phyloP scores from a whole-genome alignment of 1,140 invertebrate species.

The Subanguina moxae region DNA sequence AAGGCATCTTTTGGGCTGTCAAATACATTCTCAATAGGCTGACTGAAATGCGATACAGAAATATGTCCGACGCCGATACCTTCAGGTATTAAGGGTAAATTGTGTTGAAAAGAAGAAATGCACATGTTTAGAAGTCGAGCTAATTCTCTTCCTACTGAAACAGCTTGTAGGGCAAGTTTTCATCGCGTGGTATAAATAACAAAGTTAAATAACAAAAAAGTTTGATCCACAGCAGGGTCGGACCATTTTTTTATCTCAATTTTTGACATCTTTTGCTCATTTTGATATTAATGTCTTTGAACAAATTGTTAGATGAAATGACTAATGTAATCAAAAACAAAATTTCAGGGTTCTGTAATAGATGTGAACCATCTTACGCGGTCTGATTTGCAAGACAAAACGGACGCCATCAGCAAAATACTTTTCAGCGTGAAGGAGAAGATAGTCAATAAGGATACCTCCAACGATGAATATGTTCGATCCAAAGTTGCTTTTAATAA shows the following conservation, averaged over 20 bases:
- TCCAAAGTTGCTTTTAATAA: constrained; percentile 4
- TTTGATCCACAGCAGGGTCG: too few species aligned
- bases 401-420: constrained; percentile 13
- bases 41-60: constrained; percentile 56
- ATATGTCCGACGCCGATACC: constrained; percentile 11
- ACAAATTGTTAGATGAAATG: too few species aligned
- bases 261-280: too few species aligned
- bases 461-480: background rate
- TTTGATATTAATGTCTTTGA: too few species aligned
- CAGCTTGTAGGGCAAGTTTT: constrained; percentile 26
- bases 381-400: constrained; percentile 51
- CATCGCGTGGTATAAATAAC: too few species aligned
- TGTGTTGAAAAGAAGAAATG: background rate
- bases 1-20: constrained; percentile 94
- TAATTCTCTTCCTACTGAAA: constrained; percentile 39
- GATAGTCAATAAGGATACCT: background rate
- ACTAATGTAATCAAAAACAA: background rate
- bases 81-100: constrained; percentile 15
- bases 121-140: constrained; percentile 38
- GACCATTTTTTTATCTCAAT: too few species aligned
- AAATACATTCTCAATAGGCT: constrained; percentile 68
- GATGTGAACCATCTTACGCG: constrained; percentile 49
- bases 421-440: background rate
- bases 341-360: constrained; percentile 35
- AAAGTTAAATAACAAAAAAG: too few species aligned